These are phyloP conservation scores for Porites evermanni DNA, from an alignment of 92 coral and sea anemone genomes.

Conservation along the genomic window DNA sequence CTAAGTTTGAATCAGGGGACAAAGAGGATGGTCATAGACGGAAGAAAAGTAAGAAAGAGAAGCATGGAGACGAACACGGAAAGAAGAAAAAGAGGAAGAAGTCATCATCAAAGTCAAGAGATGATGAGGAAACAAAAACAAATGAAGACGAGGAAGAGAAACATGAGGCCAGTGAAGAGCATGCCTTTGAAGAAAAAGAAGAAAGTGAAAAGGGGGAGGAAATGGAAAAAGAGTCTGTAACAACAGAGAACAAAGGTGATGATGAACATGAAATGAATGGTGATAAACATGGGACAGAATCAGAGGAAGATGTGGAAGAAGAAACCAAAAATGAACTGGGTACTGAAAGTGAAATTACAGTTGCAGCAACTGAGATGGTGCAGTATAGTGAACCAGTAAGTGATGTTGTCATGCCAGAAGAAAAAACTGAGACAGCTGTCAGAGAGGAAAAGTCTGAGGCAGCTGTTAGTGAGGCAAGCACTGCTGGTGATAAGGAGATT, in stretches of 20 bases:
- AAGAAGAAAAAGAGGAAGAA: constrained; percentile 55
- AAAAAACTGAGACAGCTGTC: neutral
- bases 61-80: constrained; percentile 60
- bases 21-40: constrained; percentile 52
- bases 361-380: neutral
- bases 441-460: constrained; percentile 14
- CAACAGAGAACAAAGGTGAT: constrained; percentile 1
- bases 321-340: constrained; percentile 1
- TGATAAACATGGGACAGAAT: neutral
- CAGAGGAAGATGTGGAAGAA: constrained; percentile 35
- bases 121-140: constrained; percentile 2
- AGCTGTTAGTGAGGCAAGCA: constrained; percentile 18
- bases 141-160: constrained; percentile 6
- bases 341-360: constrained; percentile 16
- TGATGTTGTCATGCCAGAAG: constrained; percentile 1
- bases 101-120: constrained; percentile 41
- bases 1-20: constrained; percentile 46
- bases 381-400: constrained; percentile 17
- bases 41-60: constrained; percentile 56
- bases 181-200: constrained; percentile 20
- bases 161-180: neutral
- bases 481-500: constrained; percentile 24
- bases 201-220: constrained; percentile 33
- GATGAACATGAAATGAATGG: constrained; percentile 24
- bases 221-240: constrained; percentile 30